Percentiles rank a stretch among this genome's conserved stretches.
Evolutionary conservation across 2,113 vertebrate genomes (phyloP).

Genomic region (Sceloporus tristichus): DNA sequence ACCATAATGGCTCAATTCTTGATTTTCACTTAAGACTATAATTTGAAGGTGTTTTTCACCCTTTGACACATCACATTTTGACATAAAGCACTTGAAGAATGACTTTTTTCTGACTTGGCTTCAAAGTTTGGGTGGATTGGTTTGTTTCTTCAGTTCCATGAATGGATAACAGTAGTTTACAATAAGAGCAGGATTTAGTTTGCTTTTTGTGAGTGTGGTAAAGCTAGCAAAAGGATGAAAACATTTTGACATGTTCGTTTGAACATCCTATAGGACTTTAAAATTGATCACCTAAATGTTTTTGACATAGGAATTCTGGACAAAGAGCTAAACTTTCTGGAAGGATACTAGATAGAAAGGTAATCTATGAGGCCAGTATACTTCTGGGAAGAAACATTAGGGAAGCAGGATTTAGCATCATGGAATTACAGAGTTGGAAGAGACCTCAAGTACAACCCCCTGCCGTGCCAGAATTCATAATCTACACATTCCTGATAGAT

Average conservation of each 20-base stretch:
- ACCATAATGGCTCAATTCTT: neutral
- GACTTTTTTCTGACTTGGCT: neutral
- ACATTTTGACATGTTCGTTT: neutral
- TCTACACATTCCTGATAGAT: no score
- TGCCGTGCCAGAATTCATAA: no score
- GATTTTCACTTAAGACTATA: conserved; percentile 4
- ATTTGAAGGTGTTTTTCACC: neutral
- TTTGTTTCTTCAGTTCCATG: neutral
- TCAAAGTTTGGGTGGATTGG: conserved; percentile 16
- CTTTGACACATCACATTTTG: conserved; percentile 4
- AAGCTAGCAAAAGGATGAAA: conserved; percentile 12
- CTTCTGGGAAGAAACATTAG: neutral
- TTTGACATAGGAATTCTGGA: neutral
- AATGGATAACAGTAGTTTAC: neutral
- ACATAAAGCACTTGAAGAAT: conserved; percentile 5
- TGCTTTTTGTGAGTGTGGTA: conserved; percentile 3
- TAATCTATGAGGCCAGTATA: neutral
- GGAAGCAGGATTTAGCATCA: neutral
- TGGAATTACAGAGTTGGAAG: no score
- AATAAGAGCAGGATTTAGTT: neutral
- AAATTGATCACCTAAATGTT: neutral
- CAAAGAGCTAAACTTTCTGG: neutral
- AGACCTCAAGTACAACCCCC: no score
- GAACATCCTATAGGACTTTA: neutral
- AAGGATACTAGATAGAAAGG: conserved; percentile 5